phyloP scores from a whole-genome alignment of 2,888 invertebrate species.

The Ommatoiulus sabulosus region DNA sequence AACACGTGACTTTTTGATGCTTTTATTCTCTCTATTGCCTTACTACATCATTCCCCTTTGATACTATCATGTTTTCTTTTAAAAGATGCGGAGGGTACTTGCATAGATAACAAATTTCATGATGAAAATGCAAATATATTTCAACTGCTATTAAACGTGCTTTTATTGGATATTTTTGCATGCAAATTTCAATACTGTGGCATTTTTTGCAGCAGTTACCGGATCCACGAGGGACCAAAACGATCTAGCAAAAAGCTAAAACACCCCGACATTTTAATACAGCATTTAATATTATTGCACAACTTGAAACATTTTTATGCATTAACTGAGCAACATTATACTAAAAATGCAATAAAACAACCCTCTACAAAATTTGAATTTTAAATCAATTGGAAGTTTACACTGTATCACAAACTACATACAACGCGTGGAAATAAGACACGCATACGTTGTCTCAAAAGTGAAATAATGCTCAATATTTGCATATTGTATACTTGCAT shows the following conservation, averaged over 20 bases:
- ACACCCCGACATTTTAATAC: neutral
- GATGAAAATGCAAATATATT: constrained; percentile 6
- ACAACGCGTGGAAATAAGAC: neutral
- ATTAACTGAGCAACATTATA: neutral
- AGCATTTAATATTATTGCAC: neutral
- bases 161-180: neutral
- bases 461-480: no score
- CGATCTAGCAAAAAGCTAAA: no score
- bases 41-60: constrained; percentile 2
- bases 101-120: neutral
- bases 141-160: neutral
- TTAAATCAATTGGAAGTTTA: no score
- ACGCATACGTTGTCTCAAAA: neutral
- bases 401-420: neutral
- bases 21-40: neutral
- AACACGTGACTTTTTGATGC: neutral
- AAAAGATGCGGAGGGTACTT: neutral
- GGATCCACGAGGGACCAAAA: neutral
- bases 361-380: neutral
- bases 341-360: neutral
- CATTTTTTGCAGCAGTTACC: neutral
- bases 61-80: neutral
- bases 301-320: neutral
- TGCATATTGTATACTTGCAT: no score
- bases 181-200: neutral